Evolutionary conservation across 1,140 invertebrate genomes (phyloP), one percentile per base, ranked within the genome.

Genomic region (Cydia pomonella): DNA sequence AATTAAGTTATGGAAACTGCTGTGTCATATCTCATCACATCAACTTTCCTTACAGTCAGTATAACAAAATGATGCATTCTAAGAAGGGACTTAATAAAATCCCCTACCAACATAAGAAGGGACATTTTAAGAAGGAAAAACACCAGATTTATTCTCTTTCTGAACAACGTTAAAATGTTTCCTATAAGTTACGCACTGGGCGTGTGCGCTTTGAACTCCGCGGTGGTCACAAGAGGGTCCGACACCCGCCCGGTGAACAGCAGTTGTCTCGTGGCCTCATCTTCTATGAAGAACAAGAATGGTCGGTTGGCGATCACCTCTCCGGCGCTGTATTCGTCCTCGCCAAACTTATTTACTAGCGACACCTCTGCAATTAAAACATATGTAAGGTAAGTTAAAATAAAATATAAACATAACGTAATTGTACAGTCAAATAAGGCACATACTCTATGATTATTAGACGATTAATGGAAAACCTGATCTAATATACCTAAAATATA

Each of bases 261-360:
- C 62, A 97, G 94, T 10, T 96, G 95, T 0, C 95, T 95, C 0
- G 94, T 95, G 1, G 84, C 91, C 80, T 96, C 95, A 77, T 97
- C 96, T 84, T 97, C 95, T 73, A 97, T 96, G 86, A 96, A 96
- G 90, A 97, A 97, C 47, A 97, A 78, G 87, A 97, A 97, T 0
- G 97, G 96, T 79, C 95, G 95, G 85, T 95, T 94, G 0, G 95
- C 96, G 0, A 93, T 80, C 38, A 92, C 77, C 18, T 85, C 84
- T 1, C 80, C 82, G 6, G 72, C 76, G 3, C 77, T 73, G 4
- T 88, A 84, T 12, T 88, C 88, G 27, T 92, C 92, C 6, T 94
- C 95, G 0, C 95, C 95, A 75, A 97, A 96, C 91, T 96, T 97
- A 84, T 96, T 96, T 3, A 94, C 95, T 7, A 97, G 90, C 25